Conservation (phyloP, 2,113 vertebrate species). For the Eulemur rufifrons region DNA sequence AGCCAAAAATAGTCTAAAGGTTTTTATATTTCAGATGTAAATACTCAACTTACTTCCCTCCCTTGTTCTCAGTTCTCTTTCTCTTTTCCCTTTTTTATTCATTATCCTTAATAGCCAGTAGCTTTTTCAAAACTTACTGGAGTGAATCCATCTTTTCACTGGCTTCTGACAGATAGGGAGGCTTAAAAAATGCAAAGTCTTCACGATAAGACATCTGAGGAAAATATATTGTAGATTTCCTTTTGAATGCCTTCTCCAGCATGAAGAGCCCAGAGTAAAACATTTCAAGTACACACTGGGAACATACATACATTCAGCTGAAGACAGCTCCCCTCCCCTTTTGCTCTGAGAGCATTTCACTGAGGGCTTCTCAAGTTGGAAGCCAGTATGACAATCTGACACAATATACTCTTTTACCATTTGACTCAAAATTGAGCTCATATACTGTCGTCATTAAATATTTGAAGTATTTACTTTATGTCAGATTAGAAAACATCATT, state of each 20-base stretch:
- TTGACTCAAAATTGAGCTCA: constrained; percentile 60
- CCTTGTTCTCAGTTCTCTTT: background rate
- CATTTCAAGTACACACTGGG: constrained; percentile 23
- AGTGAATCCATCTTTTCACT: constrained; percentile 67
- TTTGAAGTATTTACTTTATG: background rate
- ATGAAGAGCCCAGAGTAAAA: constrained; percentile 56
- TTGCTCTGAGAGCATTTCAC: constrained; percentile 47
- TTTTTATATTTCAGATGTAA: constrained; percentile 8
- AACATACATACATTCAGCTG: background rate
- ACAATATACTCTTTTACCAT: constrained; percentile 10
- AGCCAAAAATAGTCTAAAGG: constrained; percentile 8
- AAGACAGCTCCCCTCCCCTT: constrained; percentile 19
- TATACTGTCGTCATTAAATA: background rate
- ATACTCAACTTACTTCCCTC: background rate
- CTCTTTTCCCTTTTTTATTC: background rate
- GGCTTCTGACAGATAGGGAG: background rate
- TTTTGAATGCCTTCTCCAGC: constrained; percentile 55
- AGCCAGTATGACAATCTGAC: constrained; percentile 41
- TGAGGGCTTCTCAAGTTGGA: constrained; percentile 42
- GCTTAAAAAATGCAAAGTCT: constrained; percentile 62
- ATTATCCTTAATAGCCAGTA: constrained; percentile 43
- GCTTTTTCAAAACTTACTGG: constrained; percentile 54
- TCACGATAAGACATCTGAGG: constrained; percentile 54
- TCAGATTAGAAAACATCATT: constrained; percentile 59
- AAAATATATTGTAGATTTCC: constrained; percentile 67